Conservation (phyloP, 2,888 invertebrate species). For the Quadriops clusia region DNA sequence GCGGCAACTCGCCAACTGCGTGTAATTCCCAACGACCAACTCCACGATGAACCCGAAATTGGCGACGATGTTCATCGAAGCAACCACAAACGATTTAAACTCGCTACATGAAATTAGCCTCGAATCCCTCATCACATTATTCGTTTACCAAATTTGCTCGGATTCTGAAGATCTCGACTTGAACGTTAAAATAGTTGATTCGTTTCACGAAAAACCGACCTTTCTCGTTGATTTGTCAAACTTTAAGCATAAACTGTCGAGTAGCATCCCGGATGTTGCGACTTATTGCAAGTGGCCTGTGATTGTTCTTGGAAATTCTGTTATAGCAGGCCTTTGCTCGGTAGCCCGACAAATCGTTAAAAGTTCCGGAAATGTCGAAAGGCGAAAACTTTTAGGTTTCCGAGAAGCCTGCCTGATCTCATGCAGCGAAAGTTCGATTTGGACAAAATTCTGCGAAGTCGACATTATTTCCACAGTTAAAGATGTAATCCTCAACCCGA, state of each 20-base stretch:
- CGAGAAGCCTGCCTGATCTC: slow-evolving; percentile 68
- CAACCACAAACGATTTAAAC: slow-evolving; percentile 3
- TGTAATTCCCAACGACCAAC: slow-evolving; percentile 21
- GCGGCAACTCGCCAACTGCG: slow-evolving; percentile 57
- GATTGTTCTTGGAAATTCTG: slow-evolving; percentile 45
- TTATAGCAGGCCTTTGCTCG: slow-evolving; percentile 68
- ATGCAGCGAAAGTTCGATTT: slow-evolving; percentile 72
- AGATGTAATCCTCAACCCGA: slow-evolving; percentile 27
- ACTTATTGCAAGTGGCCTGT: slow-evolving; percentile 50
- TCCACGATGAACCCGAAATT: slow-evolving; percentile 7
- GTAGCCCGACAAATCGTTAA: slow-evolving; percentile 52
- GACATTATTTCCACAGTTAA: slow-evolving; percentile 56
- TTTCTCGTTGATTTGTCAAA: slow-evolving; percentile 30
- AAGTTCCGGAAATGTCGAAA: slow-evolving; percentile 25
- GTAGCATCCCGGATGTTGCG: slow-evolving; percentile 37
- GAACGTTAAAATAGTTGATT: slow-evolving; percentile 33
- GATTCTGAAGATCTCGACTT: slow-evolving; percentile 36
- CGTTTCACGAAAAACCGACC: slow-evolving; percentile 20
- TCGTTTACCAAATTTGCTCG: slow-evolving; percentile 50
- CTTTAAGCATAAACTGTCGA: too few relatives aligned
- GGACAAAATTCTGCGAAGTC: slow-evolving; percentile 89
- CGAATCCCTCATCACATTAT: slow-evolving; percentile 52
- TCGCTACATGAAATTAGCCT: slow-evolving; percentile 25
- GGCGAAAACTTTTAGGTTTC: slow-evolving; percentile 57
- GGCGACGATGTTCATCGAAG: slow-evolving; percentile 12